phyloP scores from a whole-genome alignment of 2,888 invertebrate genomes.

The Thymelicus sylvestris region DNA sequence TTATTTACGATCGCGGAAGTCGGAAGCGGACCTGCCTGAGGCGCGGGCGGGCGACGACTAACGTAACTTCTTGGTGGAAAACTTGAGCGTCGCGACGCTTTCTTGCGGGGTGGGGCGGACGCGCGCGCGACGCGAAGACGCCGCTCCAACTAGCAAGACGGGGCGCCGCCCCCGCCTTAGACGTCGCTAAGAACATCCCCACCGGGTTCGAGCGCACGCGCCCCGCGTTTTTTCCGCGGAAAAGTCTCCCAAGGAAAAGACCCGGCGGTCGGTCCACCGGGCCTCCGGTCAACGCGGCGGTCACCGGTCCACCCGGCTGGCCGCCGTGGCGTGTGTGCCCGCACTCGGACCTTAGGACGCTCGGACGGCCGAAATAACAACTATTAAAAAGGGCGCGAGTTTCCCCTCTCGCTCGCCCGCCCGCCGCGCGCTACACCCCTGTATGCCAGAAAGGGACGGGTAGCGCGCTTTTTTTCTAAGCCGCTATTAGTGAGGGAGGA shows the following conservation, averaged over 20 bases:
- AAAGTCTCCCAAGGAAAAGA: constrained; percentile 84
- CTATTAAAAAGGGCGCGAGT: constrained; percentile 80
- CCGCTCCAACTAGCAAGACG: constrained; percentile 84
- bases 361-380: constrained; percentile 79
- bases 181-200: constrained; percentile 83
- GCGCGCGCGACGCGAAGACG: constrained; percentile 83
- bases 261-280: constrained; percentile 59
- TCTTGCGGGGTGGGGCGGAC: constrained; percentile 84
- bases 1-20: constrained; percentile 60
- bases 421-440: constrained; percentile 69
- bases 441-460: constrained; percentile 73
- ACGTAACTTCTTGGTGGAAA: constrained; percentile 82
- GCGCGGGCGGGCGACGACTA: constrained; percentile 85
- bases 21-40: constrained; percentile 83
- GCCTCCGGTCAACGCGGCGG: constrained; percentile 55
- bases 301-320: constrained; percentile 49
- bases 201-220: constrained; percentile 80
- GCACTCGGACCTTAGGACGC: constrained; percentile 47
- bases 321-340: constrained; percentile 46
- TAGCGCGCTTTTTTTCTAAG: constrained; percentile 81
- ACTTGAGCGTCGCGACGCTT: constrained; percentile 82
- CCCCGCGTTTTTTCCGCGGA: constrained; percentile 83
- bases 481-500: constrained; percentile 81
- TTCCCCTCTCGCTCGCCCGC: constrained; percentile 78
- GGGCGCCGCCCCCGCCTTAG: constrained; percentile 84